Evolutionary conservation across 2,797 vertebrate genomes (phyloP), one percentile per base, ranked within the genome.

Genomic region (Bucorvus abyssinicus): DNA sequence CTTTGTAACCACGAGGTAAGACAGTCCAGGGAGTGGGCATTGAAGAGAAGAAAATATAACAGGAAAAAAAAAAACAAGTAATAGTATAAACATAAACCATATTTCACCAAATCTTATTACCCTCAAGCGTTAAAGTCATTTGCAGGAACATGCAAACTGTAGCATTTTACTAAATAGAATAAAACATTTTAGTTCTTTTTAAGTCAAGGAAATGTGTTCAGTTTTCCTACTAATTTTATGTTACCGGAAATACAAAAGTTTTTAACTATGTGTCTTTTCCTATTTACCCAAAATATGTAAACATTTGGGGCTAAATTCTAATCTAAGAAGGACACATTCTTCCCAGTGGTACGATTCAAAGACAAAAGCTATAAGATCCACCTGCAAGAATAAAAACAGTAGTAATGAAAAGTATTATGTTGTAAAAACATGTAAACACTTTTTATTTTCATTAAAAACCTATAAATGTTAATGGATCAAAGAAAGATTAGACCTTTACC

Each of bases 1-100:
- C 99, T 99, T 98, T 98, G 97, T 97, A 97, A 98, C 96, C 97
- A 97, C 97, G 98, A 97, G 94, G 94, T 97, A 97, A 97, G 87
- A 89, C 88, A 98, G 89, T 98, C 97, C 97, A 97, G 96, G 95
- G 95, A 97, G 95, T 87, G 85, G 60, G 96, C 96, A 98, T 97
- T 96, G 65, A 97, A 98, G 90, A 97, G 94, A 97, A 98, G 91
- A 98, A 97, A 97, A 97, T 96, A 97, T 90, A 98, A 98, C 93
- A 97, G 94, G 96, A 40, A 98, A 96, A 98, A 96, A 97, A 87
- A 98, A 96, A 97, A 87, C 90, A 97, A 95, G 82, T 75, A 97
- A 95, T 94, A 97, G 89, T 73, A 97, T 88, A 97, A 97, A 94
- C 27, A 96, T 89, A 79, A 94, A 97, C 60, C 56, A 82, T 52